Evolutionary conservation across 2,888 invertebrate genomes (phyloP), one percentile per base, ranked within the genome.

Genomic region (Electrophaes corylata): DNA sequence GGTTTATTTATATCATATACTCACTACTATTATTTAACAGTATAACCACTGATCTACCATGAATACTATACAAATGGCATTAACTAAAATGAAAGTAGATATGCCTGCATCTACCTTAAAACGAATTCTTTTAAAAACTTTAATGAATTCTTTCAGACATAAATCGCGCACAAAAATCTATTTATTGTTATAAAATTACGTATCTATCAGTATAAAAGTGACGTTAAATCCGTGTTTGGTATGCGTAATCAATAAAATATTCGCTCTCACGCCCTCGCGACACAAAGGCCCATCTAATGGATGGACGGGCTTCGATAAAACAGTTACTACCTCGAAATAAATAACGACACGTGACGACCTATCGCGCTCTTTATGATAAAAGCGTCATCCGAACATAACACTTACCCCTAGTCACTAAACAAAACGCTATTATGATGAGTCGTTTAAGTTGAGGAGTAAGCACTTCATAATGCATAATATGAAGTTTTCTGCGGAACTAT

Each of bases 301-400:
- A 75, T 76, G 75, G 77, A 75, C 71, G 66, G 60, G 72, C 74
- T 73, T 76, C 71, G 80, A 81, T 81, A 83, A 81, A 81, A 83
- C 78, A 75, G 78, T 83, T 82, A 81, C 83, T 82, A 80, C 83
- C 75, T 73, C 73, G 74, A 73, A 78, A 79, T 79, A 76, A 79
- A 81, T 79, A 81, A 76, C 73, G 69, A 77, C 74, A 73, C 69
- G 70, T 65, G 65, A 67, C 69, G 69, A 70, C 69, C 72, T 76
- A 77, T 75, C 55, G 53, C 63, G 67, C 72, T 75, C 70, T 75
- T 78, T 79, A 75, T 73, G 75, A 78, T 76, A 76, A 75, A 66
- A 66, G 65, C 66, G 66, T 64, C 54, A 63, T 55, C 54, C 49
- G 48, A 48, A 50, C 55, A 49, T 26, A 40, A 29, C 8, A 37